Evolutionary conservation across 2,888 invertebrate genomes (phyloP), one percentile per base, ranked within the genome.

Genomic region (Norana najaformis): DNA sequence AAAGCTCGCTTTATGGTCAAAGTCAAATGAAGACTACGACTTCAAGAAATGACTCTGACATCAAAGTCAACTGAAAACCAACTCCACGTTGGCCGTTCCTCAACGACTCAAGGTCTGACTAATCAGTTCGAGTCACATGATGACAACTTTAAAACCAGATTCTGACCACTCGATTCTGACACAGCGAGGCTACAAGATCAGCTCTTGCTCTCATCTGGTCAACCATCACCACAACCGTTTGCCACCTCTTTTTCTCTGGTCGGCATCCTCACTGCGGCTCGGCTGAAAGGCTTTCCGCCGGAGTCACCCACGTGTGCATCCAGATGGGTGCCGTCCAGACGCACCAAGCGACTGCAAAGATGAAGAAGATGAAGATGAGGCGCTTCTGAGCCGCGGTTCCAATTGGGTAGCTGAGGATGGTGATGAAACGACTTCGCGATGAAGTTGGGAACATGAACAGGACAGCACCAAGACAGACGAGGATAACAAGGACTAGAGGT

Each of bases 291-390:
- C 85, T 11, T 37, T 35, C 35, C 16, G 4, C 36, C 85, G 85
- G 37, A 85, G 85, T 35, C 88, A 90, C 91, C 92, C 92, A 92
- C n/a, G 88, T 53, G 90, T 92, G 89, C 89, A 92, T 85, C 92
- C 92, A 92, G 38, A 92, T 90, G 23, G 92, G 92, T 16, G 92
- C 90, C 11, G 91, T 91, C 92, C 92, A 92, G 4, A 92, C 88
- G 89, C 91, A 91, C 92, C 92, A 92, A 83, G 88, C 90, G 85
- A 91, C 53, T 23, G 90, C 91, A 35, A 92, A 92, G 47, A 90
- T 85, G 83, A 92, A 83, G 90, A 92, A 92, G 83, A 91, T 88
- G 34, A 88, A 89, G 39, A 92, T 35, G n/a, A 92, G 91, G 30
- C 91, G 90, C 36, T 89, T 34, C 38, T 38, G 83, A 6, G 38